Conservation (phyloP, 2,797 vertebrate species). For the Spheniscus humboldti region DNA sequence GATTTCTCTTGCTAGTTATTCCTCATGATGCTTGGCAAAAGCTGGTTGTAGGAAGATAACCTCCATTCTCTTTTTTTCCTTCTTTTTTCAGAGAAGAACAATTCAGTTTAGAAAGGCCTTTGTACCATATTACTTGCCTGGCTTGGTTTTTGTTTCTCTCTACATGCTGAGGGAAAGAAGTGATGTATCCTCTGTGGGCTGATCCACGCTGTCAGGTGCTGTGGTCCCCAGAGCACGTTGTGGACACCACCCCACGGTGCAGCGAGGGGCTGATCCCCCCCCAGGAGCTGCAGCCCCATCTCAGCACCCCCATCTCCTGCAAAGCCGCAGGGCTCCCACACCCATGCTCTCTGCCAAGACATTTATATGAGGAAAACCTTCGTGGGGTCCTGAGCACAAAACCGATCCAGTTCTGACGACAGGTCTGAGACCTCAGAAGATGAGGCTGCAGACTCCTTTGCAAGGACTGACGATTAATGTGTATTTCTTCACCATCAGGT, state of each 20-base stretch:
- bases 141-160: neutral
- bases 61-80: neutral
- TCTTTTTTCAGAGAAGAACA: neutral
- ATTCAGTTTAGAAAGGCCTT: neutral
- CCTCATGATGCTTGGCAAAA: neutral
- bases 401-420: neutral
- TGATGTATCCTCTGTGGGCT: neutral
- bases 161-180: neutral
- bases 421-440: neutral
- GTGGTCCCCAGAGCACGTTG: rapidly evolving
- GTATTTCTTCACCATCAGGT: neutral
- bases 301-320: neutral
- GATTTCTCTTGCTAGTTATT: neutral
- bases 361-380: neutral
- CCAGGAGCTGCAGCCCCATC: neutral
- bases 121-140: neutral
- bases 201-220: rapidly evolving
- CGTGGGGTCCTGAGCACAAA: neutral
- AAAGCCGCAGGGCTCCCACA: neutral
- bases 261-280: neutral
- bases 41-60: neutral
- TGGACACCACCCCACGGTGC: neutral
- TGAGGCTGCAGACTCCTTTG: neutral
- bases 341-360: rapidly evolving
- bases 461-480: neutral